phyloP scores from a whole-genome alignment of 2,888 invertebrate species.

The Allygus modestus region DNA sequence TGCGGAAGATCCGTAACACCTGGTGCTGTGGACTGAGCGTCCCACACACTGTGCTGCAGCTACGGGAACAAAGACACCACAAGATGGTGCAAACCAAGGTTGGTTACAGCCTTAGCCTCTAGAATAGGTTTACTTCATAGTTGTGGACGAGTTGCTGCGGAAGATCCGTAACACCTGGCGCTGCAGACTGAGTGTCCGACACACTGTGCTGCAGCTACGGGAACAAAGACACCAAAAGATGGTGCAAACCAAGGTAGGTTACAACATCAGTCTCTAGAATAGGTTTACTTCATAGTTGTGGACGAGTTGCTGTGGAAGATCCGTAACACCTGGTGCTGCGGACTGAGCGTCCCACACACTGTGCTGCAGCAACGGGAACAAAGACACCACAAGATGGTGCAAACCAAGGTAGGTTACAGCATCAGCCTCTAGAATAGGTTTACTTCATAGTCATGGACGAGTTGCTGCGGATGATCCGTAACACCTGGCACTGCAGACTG shows the following conservation, averaged over 20 bases:
- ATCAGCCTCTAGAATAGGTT: neutral
- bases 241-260: constrained; percentile 83
- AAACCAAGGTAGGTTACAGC: constrained; percentile 79
- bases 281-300: constrained; percentile 80
- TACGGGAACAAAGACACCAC: too few species aligned
- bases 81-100: too few species aligned
- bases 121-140: constrained; percentile 80
- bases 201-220: constrained; percentile 82
- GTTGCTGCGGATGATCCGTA: constrained; percentile 80
- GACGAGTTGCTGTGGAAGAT: constrained; percentile 84
- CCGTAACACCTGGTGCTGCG: constrained; percentile 76
- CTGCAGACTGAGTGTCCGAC: constrained; percentile 82
- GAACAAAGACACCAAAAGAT: constrained; percentile 82
- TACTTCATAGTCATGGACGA: too few species aligned
- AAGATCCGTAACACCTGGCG: constrained; percentile 77
- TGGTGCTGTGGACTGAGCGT: too few species aligned
- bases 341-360: constrained; percentile 83
- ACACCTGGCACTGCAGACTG: constrained; percentile 78
- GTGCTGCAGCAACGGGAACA: constrained; percentile 83
- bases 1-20: too few species aligned
- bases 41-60: too few species aligned
- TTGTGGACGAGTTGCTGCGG: constrained; percentile 82
- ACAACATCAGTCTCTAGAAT: too few species aligned
- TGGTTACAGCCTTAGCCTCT: too few species aligned
- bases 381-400: constrained; percentile 84